phyloP scores from a whole-genome alignment of 2,888 invertebrate species.

The Ditula angustiorana region DNA sequence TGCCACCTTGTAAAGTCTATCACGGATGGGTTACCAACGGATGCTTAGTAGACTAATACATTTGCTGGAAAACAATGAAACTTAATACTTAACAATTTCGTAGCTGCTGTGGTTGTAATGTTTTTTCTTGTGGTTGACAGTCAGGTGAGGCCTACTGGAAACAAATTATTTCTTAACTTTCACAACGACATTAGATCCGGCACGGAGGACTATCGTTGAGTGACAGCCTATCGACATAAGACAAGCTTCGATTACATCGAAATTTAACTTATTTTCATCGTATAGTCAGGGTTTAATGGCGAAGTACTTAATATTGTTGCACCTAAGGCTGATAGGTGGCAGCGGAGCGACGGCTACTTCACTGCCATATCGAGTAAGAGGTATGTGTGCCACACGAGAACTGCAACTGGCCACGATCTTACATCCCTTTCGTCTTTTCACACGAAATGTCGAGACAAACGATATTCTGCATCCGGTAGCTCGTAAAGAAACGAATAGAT shows the following conservation, averaged over 20 bases:
- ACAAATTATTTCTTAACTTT: slow-evolving; percentile 12
- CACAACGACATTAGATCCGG: background rate
- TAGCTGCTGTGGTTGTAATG: slow-evolving; percentile 40
- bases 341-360: slow-evolving; percentile 65
- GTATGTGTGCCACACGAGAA: slow-evolving; percentile 80
- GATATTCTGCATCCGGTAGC: slow-evolving; percentile 4
- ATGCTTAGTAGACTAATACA: slow-evolving; percentile 47
- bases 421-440: slow-evolving; percentile 21
- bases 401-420: slow-evolving; percentile 63
- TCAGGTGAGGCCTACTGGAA: slow-evolving; percentile 12
- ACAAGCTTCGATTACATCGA: background rate
- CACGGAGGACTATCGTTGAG: background rate
- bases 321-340: slow-evolving; percentile 66
- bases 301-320: too few species aligned
- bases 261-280: too few species aligned
- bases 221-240: background rate
- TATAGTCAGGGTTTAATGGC: background rate
- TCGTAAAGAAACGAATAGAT: background rate
- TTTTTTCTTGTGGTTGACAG: slow-evolving; percentile 5
- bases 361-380: slow-evolving; percentile 73
- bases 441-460: slow-evolving; percentile 17
- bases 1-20: slow-evolving; percentile 56
- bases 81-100: slow-evolving; percentile 52
- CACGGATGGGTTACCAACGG: slow-evolving; percentile 54
- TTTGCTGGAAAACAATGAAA: slow-evolving; percentile 47